Conservation (phyloP, 2,888 invertebrate genomes). For the Drosophila atripex region DNA sequence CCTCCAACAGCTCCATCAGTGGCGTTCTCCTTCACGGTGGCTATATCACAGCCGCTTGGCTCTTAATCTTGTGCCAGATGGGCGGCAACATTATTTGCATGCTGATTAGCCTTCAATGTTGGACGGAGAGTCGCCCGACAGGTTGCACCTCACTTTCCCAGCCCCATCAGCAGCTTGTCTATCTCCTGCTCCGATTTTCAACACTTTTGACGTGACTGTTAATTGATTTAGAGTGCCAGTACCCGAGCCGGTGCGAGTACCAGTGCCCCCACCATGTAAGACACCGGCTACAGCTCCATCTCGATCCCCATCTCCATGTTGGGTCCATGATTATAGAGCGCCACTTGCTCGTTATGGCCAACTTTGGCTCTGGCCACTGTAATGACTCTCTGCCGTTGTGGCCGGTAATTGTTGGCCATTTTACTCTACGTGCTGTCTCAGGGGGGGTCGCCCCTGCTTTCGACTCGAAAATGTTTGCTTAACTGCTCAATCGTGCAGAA, state of each 20-base stretch:
- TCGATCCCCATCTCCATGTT: slow-evolving; percentile 29
- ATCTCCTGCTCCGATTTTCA: slow-evolving; percentile 73
- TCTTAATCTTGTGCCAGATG: slow-evolving; percentile 67
- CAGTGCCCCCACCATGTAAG: background rate
- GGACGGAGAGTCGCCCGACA: slow-evolving; percentile 37
- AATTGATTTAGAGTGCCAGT: slow-evolving; percentile 76
- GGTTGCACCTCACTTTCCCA: slow-evolving; percentile 55
- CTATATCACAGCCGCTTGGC: slow-evolving; percentile 70
- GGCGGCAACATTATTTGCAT: slow-evolving; percentile 80
- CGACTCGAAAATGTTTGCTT: slow-evolving; percentile 55
- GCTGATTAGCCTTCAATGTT: slow-evolving; percentile 75
- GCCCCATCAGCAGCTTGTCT: slow-evolving; percentile 1
- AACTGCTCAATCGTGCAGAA: slow-evolving; percentile 73
- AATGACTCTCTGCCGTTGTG: slow-evolving; percentile 60
- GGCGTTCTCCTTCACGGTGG: slow-evolving; percentile 43
- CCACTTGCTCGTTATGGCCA: slow-evolving; percentile 73
- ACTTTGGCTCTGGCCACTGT: slow-evolving; percentile 69
- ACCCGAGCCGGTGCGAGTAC: slow-evolving; percentile 6
- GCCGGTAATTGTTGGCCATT: slow-evolving; percentile 66
- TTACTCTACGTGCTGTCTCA: slow-evolving; percentile 59
- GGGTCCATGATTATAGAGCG: slow-evolving; percentile 77
- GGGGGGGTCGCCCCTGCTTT: slow-evolving; percentile 16
- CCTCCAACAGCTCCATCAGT: slow-evolving; percentile 20
- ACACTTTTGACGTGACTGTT: slow-evolving; percentile 79
- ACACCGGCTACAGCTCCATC: slow-evolving; percentile 22